Evolutionary conservation across 1,140 invertebrate species (phyloP).

Genomic region (Anoplolepis gracilipes): DNA sequence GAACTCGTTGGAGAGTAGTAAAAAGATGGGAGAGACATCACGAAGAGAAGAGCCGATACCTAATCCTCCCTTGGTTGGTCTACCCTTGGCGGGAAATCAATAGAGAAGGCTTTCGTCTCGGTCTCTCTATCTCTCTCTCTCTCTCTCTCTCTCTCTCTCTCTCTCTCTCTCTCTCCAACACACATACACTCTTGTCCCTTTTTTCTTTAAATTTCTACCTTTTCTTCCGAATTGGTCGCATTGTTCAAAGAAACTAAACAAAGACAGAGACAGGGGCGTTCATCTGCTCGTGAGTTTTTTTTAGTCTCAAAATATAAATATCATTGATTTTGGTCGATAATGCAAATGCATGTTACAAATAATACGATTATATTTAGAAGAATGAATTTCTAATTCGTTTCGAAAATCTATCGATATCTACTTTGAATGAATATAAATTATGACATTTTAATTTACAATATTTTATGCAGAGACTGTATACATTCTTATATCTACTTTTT

Average conservation of each 20-base stretch:
- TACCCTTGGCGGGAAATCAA: constrained; percentile 82
- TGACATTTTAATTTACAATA: not conserved
- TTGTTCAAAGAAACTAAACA: not conserved
- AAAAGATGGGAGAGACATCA: constrained; percentile 29
- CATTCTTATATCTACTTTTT: not conserved
- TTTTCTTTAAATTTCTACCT: constrained; percentile 18
- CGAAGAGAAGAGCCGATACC: constrained; percentile 72
- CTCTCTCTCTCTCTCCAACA: constrained; percentile 5
- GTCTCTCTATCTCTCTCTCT: constrained; percentile 28
- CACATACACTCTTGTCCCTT: not conserved
- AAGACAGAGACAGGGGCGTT: not conserved
- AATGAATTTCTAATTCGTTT: not conserved
- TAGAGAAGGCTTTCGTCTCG: constrained; percentile 76
- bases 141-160: constrained; percentile 19
- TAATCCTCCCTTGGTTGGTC: constrained; percentile 78
- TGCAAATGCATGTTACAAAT: not conserved
- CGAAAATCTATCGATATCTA: not conserved
- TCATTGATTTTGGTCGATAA: not conserved
- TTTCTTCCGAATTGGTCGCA: constrained; percentile 21
- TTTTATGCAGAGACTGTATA: not conserved
- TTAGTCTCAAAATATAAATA: not conserved
- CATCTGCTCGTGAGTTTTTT: not conserved
- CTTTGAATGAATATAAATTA: not conserved
- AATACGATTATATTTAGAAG: not conserved
- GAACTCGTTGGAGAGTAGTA: constrained; percentile 18